A percentile compares a stretch with the other conserved stretches of the same genome.
Conservation (phyloP, 2,888 invertebrate species). For the Cheilosia pagana region DNA sequence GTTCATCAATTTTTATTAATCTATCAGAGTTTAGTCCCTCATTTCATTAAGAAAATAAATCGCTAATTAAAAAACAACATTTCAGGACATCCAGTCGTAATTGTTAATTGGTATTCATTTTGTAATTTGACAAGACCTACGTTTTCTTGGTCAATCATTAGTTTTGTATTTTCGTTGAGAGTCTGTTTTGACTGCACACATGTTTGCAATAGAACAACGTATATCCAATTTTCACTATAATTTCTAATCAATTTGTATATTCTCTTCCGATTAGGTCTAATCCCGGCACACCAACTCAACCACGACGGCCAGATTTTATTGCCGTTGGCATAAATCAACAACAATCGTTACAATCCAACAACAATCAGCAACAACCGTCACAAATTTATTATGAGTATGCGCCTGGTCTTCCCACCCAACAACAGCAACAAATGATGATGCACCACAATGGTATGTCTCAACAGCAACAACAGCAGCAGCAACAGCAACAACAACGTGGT, state of each 20-base stretch:
- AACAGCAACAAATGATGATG: constrained; percentile 82
- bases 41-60: constrained; percentile 28
- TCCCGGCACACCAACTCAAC: constrained; percentile 95
- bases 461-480: constrained; percentile 80
- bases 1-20: no score
- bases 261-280: constrained; percentile 87
- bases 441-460: constrained; percentile 78
- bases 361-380: constrained; percentile 79
- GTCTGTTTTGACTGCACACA: constrained; percentile 63
- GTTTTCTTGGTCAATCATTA: constrained; percentile 57
- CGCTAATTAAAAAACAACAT: constrained; percentile 31
- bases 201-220: constrained; percentile 47
- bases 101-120: constrained; percentile 36
- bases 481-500: constrained; percentile 81
- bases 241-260: constrained; percentile 22
- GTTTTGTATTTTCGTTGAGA: constrained; percentile 42
- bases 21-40: background rate
- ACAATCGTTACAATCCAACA: constrained; percentile 79
- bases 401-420: constrained; percentile 82
- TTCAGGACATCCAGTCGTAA: constrained; percentile 34
- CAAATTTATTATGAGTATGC: constrained; percentile 84
- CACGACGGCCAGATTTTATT: constrained; percentile 94
- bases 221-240: background rate
- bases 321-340: constrained; percentile 85
- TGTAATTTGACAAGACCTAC: constrained; percentile 40